Evolutionary conservation across 2,113 vertebrate genomes (phyloP), one percentile per base, ranked within the genome.

Genomic region (Cettia cetti): DNA sequence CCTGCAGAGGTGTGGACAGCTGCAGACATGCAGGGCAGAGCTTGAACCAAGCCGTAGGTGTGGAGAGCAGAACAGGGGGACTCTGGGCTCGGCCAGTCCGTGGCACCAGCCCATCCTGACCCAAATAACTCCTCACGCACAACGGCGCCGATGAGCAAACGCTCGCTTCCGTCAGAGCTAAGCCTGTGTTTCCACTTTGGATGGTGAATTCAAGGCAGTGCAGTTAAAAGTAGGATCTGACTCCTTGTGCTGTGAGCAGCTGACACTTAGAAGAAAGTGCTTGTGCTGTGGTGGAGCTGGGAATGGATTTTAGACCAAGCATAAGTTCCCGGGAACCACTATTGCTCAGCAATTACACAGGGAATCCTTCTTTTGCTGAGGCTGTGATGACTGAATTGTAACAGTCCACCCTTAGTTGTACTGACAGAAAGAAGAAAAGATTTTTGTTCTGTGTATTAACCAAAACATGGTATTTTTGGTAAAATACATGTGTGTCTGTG

Each of bases 41-140:
- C 77, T 69, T 15, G 47, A 52, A 23, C 11, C 24, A 57, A 87
- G 61, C 81, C 40, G 0, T 15, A n/a, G 40, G 8, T 26, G 18
- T 17, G n/a, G 22, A 12, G 5, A 50, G 61, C 63, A 76, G 59
- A 23, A 40, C 5, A 17, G 18, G 20, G 11, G 39, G 5, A 22
- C 49, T 69, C 40, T 42, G 33, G 47, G 31, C 59, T 64, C 63
- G 60, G 44, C 33, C 33, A 23, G 47, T 13, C 56, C 2, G 0
- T 59, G 33, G 40, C 19, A 44, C 50, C 35, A 70, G 2, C 42
- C 16, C 9, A 2, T 24, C 21, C 61, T 21, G 14, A 47, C 45
- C 49, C 66, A 61, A 57, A 8, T 5, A 54, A 28, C 1, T 10
- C 33, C 26, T 54, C 30, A 22, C 0, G 0, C 69, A 6, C 16